Evolutionary conservation across 1,140 invertebrate species (phyloP).

Genomic region (Dysdera silvatica): DNA sequence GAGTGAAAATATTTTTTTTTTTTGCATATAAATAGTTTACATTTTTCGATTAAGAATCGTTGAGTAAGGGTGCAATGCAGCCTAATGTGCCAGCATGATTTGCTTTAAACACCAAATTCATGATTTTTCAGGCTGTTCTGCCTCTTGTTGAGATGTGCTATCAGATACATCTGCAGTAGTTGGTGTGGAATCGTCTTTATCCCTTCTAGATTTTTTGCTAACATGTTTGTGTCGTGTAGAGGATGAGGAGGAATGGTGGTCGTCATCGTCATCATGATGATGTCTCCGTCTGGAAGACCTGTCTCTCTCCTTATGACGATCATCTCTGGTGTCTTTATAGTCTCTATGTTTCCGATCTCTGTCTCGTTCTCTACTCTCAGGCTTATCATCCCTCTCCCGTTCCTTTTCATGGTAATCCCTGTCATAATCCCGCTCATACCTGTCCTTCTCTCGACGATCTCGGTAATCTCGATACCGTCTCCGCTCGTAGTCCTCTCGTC

Average conservation of each 20-base stretch:
- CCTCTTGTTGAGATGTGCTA: slow-evolving; percentile 9
- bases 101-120: too few relatives aligned
- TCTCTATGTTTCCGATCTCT: slow-evolving; percentile 34
- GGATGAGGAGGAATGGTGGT: slow-evolving; percentile 31
- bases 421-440: slow-evolving; percentile 28
- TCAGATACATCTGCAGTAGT: not conserved
- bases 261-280: slow-evolving; percentile 29
- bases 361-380: slow-evolving; percentile 32
- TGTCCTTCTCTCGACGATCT: slow-evolving; percentile 19
- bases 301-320: slow-evolving; percentile 24
- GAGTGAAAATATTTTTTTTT: too few relatives aligned
- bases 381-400: slow-evolving; percentile 27
- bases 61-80: too few relatives aligned
- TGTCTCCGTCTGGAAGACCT: slow-evolving; percentile 17
- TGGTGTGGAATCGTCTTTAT: slow-evolving; percentile 29
- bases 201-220: slow-evolving; percentile 37
- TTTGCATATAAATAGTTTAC: too few relatives aligned
- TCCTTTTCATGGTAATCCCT: slow-evolving; percentile 30
- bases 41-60: too few relatives aligned
- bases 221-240: slow-evolving; percentile 36
- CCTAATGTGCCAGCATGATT: too few relatives aligned
- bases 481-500: slow-evolving; percentile 25
- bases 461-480: slow-evolving; percentile 13
- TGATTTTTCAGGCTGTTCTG: too few relatives aligned
- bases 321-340: slow-evolving; percentile 27